phyloP scores from a whole-genome alignment of 35 echinoderm and acorn worm species.

The Amphiura filiformis region DNA sequence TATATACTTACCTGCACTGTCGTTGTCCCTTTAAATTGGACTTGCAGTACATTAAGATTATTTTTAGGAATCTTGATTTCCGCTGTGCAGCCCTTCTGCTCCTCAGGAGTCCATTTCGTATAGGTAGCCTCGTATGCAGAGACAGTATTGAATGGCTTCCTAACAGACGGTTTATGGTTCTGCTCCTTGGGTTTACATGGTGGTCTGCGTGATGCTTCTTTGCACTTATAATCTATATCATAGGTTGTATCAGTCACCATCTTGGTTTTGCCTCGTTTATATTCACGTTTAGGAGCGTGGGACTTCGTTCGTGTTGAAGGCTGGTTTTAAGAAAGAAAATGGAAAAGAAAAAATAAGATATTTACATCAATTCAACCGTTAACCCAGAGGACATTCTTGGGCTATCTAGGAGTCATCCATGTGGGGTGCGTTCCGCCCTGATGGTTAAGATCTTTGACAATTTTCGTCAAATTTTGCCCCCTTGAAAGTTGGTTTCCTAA shows the following conservation, averaged over 20 bases:
- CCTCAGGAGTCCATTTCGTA: slow-evolving; percentile 41
- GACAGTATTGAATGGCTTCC: slow-evolving; percentile 59
- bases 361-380: neutral
- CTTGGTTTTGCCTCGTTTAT: slow-evolving; percentile 11
- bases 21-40: slow-evolving; percentile 38
- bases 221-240: slow-evolving; percentile 11
- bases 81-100: slow-evolving; percentile 52
- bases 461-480: too few species aligned
- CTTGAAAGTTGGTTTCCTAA: too few species aligned
- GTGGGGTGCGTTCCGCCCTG: neutral
- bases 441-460: neutral
- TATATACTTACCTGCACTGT: slow-evolving; percentile 83
- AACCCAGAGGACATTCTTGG: neutral
- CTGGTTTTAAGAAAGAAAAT: neutral
- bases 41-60: slow-evolving; percentile 51
- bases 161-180: neutral
- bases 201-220: slow-evolving; percentile 13
- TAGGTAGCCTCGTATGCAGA: slow-evolving; percentile 79
- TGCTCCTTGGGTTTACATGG: slow-evolving; percentile 48
- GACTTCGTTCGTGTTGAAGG: neutral
- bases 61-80: slow-evolving; percentile 51
- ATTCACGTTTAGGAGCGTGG: slow-evolving; percentile 10
- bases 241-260: slow-evolving; percentile 24
- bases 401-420: neutral
- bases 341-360: neutral